Evolutionary conservation across 2,113 vertebrate species (phyloP).

Genomic region (Pangasianodon gigas): DNA sequence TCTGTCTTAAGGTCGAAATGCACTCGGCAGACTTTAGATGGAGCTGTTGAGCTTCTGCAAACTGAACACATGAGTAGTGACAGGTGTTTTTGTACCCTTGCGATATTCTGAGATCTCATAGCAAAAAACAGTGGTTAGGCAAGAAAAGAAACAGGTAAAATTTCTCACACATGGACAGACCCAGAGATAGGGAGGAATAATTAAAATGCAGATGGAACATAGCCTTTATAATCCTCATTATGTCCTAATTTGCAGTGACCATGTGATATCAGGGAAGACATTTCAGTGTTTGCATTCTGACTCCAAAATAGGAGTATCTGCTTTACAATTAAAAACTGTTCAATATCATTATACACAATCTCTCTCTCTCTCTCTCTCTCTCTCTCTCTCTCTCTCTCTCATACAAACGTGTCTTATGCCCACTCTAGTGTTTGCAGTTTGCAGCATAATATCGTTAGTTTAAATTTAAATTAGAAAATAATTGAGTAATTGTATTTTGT

Average conservation of each 20-base stretch:
- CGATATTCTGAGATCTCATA: not conserved
- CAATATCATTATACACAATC: not conserved
- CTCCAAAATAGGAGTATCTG: not conserved
- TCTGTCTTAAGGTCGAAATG: not conserved
- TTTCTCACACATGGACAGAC: not conserved
- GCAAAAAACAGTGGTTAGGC: not conserved
- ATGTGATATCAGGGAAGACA: conserved; percentile 5
- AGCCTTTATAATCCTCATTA: conserved; percentile 25
- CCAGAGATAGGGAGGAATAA: not conserved
- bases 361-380: not conserved
- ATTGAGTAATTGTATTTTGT: not conserved
- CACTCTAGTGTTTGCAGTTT: not conserved
- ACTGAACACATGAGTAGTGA: not conserved
- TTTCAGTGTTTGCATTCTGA: conserved; percentile 14
- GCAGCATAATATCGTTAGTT: not conserved
- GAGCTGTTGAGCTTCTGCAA: conserved; percentile 33
- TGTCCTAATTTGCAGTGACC: conserved; percentile 10
- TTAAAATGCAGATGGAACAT: conserved; percentile 9
- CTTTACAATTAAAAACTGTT: not conserved
- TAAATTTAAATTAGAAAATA: not conserved
- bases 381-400: not conserved
- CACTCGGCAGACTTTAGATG: not conserved
- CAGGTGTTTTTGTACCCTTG: conserved; percentile 30
- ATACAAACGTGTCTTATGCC: not conserved
- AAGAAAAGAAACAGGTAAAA: conserved; percentile 14